Evolutionary conservation across 2,888 invertebrate species (phyloP).

Genomic region (Ophioninae sp.): DNA sequence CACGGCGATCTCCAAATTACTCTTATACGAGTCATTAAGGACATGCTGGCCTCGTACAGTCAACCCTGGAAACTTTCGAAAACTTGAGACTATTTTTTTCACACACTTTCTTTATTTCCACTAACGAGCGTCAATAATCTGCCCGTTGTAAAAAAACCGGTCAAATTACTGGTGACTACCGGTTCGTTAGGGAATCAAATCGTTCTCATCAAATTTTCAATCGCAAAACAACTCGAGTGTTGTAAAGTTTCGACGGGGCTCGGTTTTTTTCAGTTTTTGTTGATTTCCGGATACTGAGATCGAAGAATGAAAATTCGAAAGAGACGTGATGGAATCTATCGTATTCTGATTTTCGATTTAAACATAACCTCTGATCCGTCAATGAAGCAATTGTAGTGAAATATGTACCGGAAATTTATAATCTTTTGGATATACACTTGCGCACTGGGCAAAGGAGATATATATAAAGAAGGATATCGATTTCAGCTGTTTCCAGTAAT

Average conservation of each 20-base stretch:
- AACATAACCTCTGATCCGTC: neutral
- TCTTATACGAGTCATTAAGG: constrained; percentile 14
- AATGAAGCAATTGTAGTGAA: neutral
- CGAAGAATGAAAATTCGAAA: neutral
- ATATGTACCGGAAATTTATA: neutral
- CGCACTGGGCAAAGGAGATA: no score
- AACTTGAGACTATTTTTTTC: neutral
- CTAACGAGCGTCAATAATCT: neutral
- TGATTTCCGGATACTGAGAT: neutral
- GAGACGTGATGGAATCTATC: neutral
- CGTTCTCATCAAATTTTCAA: no score
- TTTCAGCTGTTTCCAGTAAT: neutral
- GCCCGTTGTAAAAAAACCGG: neutral
- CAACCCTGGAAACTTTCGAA: neutral
- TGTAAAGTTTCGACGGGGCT: neutral
- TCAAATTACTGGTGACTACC: neutral
- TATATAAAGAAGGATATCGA: neutral
- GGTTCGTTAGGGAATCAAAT: no score
- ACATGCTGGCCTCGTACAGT: neutral
- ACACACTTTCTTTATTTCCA: neutral
- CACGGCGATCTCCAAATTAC: constrained; percentile 16
- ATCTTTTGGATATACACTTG: neutral
- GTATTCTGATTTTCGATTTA: neutral
- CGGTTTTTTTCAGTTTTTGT: neutral
- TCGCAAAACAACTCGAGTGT: no score